Evolutionary conservation across 1,140 invertebrate genomes (phyloP).

Genomic region (Orchesella cincta): DNA sequence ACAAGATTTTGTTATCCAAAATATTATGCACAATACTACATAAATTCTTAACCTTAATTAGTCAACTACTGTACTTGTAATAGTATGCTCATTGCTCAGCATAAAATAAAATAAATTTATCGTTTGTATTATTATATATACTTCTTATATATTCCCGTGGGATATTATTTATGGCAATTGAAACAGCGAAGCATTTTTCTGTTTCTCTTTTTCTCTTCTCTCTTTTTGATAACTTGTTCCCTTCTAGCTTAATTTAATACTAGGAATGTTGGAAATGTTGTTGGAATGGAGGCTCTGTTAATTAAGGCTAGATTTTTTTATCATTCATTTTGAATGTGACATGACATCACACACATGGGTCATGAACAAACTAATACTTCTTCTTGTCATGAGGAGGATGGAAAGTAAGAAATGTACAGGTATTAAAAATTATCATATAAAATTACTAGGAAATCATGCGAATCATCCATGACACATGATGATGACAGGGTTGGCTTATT

Average conservation of each 20-base stretch:
- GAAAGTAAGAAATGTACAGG: neutral
- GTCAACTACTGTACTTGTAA: no score
- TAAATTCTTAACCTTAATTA: no score
- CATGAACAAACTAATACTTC: neutral
- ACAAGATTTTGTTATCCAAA: no score
- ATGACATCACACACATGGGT: neutral
- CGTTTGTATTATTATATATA: no score
- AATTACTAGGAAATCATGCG: neutral
- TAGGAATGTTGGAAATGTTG: neutral
- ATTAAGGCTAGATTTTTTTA: no score
- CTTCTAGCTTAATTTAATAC: neutral
- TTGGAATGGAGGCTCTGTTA: no score
- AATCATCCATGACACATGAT: neutral
- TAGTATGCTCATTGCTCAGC: no score
- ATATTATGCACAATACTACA: no score
- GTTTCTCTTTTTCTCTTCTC: neutral
- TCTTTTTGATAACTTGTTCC: neutral
- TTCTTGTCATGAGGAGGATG: no score
- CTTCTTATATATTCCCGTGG: slow-evolving; percentile 6
- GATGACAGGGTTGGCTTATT: no score
- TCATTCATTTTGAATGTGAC: neutral
- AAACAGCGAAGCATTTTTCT: neutral
- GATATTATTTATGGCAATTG: slow-evolving; percentile 19
- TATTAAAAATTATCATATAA: neutral
- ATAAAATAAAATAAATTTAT: no score